Base-by-base conservation (phyloP, 23 tunicate genomes). In the Pegea sp. region DNA sequence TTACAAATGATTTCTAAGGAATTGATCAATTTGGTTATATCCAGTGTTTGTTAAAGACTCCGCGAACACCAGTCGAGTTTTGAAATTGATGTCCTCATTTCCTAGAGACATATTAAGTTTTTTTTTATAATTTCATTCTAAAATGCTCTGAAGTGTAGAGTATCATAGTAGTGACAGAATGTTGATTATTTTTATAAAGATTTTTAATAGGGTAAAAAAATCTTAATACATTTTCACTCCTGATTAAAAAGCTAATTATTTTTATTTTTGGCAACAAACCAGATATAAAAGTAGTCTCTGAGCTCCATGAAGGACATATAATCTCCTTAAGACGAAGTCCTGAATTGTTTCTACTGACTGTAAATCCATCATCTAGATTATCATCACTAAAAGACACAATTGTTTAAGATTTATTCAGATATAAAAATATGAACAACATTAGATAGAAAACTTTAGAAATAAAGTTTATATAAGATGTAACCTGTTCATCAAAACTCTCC, bases 311-410 rank as follows among this genome's bases (percentile, higher is more conserved):
- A 33, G 66, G 58, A 0, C 33, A 58, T 52, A 58, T 44, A 16
- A 59, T 31, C 8, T 68, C 84, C 34, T 74, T 74, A 4, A 74
- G 52, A 42, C 84, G 48, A 23, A 74, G 30, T 27, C 84, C 84
- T 21, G 59, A 27, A 6, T 8, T 26, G 21, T 69, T 69, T 58
- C 58, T 59, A 26, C 65, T 26, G 5, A 74, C 84, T 30, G 65
- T 67, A 52, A 65, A 74, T 5, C 84, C 84, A 31, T 65, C 72
- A 19, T 52, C 34, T 57, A 56, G 34, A 42, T 65, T 62, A 44
- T 74, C 84, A 27, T 65, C 72, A 21, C 50, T 44, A n/a, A n/a
- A n/a, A n/a, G n/a, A 52, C 19, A 50, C 46, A 38, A 38, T 8
- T 38, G 46, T 38, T 8, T 8, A 38, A 11, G 11, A 8, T 11